Evolutionary conservation across 2,888 invertebrate species (phyloP).

Genomic region (Acanthopleura granulata): DNA sequence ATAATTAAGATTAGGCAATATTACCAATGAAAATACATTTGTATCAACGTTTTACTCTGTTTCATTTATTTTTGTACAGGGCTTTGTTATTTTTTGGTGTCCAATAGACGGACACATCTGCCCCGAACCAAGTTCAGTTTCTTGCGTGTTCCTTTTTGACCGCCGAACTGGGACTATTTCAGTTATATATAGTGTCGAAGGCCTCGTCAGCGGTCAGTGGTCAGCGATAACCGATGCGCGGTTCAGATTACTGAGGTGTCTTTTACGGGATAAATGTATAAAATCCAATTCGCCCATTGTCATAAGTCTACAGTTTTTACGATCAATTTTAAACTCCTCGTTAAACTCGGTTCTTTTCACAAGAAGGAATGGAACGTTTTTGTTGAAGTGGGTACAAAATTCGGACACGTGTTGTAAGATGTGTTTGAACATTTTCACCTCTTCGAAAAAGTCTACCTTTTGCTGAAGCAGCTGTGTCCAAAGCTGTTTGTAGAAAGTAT

Average conservation of each 20-base stretch:
- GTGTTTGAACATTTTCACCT: not conserved
- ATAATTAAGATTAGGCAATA: too few species aligned
- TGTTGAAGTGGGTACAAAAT: not conserved
- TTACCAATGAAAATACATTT: too few species aligned
- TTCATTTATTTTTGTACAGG: too few species aligned
- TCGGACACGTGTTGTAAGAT: not conserved
- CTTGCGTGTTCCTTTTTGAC: too few species aligned
- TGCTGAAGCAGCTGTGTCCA: not conserved
- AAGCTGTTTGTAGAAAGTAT: not conserved
- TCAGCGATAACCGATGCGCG: too few species aligned
- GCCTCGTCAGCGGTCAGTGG: too few species aligned
- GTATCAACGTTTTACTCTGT: too few species aligned
- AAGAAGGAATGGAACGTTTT: not conserved
- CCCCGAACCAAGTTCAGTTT: too few species aligned
- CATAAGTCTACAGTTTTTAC: not conserved
- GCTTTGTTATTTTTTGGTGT: too few species aligned
- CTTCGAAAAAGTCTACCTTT: conserved; percentile 10
- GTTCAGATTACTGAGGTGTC: not conserved
- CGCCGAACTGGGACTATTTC: too few species aligned
- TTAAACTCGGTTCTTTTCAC: not conserved
- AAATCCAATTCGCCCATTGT: not conserved
- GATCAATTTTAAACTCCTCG: not conserved
- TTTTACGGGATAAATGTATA: not conserved
- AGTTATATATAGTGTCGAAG: too few species aligned
- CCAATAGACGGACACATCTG: too few species aligned